phyloP scores from a whole-genome alignment of 2,113 vertebrate genomes.

The Notechis scutatus region DNA sequence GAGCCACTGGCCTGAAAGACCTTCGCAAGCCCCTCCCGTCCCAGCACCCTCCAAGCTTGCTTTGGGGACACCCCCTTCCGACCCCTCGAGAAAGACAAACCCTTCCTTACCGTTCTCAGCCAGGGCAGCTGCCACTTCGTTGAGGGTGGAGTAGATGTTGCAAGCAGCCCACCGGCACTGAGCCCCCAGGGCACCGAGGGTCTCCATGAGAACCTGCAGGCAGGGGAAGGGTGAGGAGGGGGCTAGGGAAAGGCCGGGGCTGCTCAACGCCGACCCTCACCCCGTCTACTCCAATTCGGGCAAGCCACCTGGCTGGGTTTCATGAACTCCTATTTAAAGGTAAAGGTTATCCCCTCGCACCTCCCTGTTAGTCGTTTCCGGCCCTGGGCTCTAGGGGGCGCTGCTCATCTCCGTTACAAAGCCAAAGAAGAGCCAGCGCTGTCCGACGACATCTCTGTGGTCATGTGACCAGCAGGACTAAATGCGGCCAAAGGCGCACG shows the following conservation, averaged over 20 bases:
- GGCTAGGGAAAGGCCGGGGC: rapidly evolving
- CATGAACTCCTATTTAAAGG: background rate
- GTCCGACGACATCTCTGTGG: no score
- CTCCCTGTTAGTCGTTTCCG: no score
- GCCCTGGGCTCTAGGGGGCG: no score
- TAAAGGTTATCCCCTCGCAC: no score
- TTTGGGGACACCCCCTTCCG: background rate
- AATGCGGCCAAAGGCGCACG: no score
- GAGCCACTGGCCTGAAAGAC: rapidly evolving
- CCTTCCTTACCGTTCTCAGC: constrained; percentile 87
- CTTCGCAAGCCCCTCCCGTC: no score
- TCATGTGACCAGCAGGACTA: no score
- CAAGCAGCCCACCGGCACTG: constrained; percentile 98
- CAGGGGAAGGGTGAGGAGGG: background rate
- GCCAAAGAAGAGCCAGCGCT: no score
- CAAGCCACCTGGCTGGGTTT: background rate
- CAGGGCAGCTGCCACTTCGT: constrained; percentile 94
- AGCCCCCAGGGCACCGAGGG: constrained; percentile 88
- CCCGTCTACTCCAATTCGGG: no score
- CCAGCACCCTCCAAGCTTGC: no score
- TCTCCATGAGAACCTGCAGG: constrained; percentile 93
- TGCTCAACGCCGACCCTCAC: no score
- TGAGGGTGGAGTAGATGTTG: constrained; percentile 98
- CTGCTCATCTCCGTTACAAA: no score
- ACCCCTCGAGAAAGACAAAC: rapidly evolving